Conservation (phyloP, 2,797 vertebrate genomes). For the Phoeniculus purpureus region DNA sequence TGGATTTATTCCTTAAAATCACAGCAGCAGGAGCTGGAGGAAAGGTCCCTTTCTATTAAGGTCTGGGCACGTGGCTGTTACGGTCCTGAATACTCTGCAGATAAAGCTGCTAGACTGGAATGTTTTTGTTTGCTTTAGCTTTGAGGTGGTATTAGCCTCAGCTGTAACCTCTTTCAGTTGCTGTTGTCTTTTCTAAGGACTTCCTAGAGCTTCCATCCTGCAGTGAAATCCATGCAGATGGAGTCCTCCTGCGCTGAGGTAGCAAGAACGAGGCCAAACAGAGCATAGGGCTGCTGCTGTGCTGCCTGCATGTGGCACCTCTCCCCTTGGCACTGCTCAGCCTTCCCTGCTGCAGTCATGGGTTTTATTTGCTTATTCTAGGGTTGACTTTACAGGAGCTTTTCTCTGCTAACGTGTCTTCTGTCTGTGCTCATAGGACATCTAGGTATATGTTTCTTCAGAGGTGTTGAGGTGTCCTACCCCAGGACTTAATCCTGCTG, state of each 20-base stretch:
- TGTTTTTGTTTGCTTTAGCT: conserved; percentile 48
- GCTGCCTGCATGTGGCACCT: not conserved
- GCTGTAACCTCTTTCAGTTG: conserved; percentile 37
- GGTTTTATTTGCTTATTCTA: not conserved
- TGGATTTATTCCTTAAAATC: not conserved
- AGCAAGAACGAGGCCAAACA: not conserved
- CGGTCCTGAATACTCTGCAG: not conserved
- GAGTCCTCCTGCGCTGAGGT: not conserved
- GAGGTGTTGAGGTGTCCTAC: not conserved
- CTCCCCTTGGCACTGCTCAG: fast-evolving
- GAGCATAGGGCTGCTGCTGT: not conserved
- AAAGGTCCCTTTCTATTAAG: not conserved
- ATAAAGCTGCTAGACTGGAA: not conserved
- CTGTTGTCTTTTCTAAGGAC: not conserved
- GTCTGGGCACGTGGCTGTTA: not conserved
- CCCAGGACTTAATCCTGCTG: not conserved
- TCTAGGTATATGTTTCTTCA: not conserved
- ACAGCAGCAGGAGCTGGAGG: not conserved
- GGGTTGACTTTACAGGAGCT: not conserved
- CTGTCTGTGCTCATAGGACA: not conserved
- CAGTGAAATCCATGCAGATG: not conserved
- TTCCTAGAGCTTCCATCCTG: not conserved
- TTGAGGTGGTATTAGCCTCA: conserved; percentile 28
- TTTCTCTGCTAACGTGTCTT: not conserved
- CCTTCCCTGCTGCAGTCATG: fast-evolving